phyloP scores from a whole-genome alignment of 2,113 vertebrate genomes.

The Cisticola juncidis region DNA sequence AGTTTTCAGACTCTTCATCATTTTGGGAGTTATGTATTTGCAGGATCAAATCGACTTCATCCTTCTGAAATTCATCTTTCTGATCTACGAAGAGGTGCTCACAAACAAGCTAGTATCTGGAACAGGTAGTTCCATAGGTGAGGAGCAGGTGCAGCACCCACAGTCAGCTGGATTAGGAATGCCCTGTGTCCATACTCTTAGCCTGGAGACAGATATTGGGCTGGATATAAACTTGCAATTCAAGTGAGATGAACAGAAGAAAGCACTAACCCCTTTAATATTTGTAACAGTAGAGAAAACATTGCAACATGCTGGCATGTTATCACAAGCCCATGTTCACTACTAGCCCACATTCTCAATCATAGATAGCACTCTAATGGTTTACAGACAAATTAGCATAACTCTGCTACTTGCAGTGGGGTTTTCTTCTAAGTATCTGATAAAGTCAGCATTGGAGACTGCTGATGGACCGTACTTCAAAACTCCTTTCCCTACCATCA shows the following conservation, averaged over 20 bases:
- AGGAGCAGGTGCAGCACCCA: neutral
- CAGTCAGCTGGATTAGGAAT: neutral
- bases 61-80: neutral
- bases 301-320: neutral
- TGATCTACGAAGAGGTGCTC: neutral
- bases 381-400: neutral
- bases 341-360: neutral
- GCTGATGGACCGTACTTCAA: neutral
- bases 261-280: neutral
- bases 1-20: neutral
- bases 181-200: neutral
- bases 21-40: neutral
- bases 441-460: neutral
- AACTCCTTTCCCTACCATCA: neutral
- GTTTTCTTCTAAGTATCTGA: neutral
- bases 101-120: neutral
- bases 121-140: neutral
- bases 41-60: neutral
- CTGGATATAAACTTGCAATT: neutral
- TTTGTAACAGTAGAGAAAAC: neutral
- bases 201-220: neutral
- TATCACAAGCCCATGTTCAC: neutral
- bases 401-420: neutral
- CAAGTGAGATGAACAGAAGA: neutral
- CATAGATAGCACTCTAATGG: fast-evolving